Conservation (phyloP, 2,797 vertebrate genomes). For the Gobio occitaniae region DNA sequence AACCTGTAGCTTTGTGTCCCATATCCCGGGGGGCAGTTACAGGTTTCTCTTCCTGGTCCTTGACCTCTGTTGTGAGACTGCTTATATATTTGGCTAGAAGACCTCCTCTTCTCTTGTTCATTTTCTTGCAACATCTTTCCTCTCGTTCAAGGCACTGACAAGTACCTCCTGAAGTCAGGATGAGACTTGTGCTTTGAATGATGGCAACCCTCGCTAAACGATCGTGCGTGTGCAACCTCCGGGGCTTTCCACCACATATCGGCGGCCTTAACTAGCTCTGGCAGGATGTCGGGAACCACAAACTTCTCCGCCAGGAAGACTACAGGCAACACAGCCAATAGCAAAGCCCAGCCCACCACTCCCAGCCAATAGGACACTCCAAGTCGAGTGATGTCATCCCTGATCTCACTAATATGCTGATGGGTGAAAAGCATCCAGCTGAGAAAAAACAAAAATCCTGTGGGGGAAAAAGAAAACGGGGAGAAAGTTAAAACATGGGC, state of each 20-base stretch:
- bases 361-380: conserved; percentile 79
- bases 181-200: conserved; percentile 3
- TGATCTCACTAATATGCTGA: conserved; percentile 74
- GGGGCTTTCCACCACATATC: conserved; percentile 63
- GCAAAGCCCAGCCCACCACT: conserved; percentile 72
- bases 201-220: conserved; percentile 62
- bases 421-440: conserved; percentile 81
- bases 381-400: conserved; percentile 68
- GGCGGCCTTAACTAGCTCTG: conserved; percentile 70
- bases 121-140: conserved; percentile 15
- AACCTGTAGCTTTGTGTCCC: background rate
- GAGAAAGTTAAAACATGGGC: background rate
- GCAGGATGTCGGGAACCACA: conserved; percentile 73
- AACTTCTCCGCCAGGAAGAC: conserved; percentile 72
- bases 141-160: conserved; percentile 66
- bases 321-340: conserved; percentile 63
- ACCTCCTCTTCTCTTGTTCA: background rate
- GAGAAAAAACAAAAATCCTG: conserved; percentile 84
- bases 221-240: conserved; percentile 35
- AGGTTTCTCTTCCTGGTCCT: background rate
- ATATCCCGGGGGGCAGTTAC: background rate
- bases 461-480: background rate
- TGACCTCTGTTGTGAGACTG: background rate
- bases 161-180: conserved; percentile 51
- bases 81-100: background rate